These are phyloP conservation scores for Hetaerina titia DNA, from an alignment of 2,888 invertebrate genomes.

Conservation along the genomic window DNA sequence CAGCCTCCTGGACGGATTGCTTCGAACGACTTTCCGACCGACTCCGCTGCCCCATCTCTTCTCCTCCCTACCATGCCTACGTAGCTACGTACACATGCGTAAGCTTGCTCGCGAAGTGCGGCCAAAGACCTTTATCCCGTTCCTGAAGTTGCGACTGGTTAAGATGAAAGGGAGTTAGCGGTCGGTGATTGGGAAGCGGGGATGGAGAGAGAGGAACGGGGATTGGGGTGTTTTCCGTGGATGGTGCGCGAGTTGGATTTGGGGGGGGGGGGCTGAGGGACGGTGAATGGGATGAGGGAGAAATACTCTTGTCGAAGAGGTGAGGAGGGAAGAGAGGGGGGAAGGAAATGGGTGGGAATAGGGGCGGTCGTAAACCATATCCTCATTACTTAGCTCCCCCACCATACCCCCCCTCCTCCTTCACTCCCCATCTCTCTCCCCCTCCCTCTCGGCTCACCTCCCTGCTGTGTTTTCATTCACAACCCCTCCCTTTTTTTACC, in stretches of 20 bases:
- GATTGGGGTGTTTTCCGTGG: neutral
- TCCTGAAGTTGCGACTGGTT: neutral
- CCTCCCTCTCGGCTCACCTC: neutral
- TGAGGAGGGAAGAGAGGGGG: neutral
- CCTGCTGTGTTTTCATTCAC: neutral
- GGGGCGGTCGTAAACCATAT: constrained; percentile 40
- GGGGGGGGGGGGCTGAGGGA: neutral
- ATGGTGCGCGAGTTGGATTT: neutral
- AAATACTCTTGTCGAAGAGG: neutral
- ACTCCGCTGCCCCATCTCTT: too few species aligned
- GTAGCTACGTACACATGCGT: too few species aligned
- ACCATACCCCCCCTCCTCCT: neutral
- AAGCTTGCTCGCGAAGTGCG: neutral
- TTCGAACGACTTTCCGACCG: too few species aligned
- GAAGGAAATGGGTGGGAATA: neutral
- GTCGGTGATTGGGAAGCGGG: neutral
- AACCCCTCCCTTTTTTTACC: neutral
- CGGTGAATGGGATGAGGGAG: neutral
- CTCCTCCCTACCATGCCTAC: too few species aligned
- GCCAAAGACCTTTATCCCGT: neutral
- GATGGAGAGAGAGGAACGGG: neutral
- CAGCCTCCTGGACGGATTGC: too few species aligned
- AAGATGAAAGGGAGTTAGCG: neutral
- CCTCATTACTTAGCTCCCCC: constrained; percentile 17
- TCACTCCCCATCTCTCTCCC: neutral